Percentiles rank a stretch among this genome's conserved stretches.
phyloP scores from a whole-genome alignment of 1,140 invertebrate genomes.

The Nasonia vitripennis region DNA sequence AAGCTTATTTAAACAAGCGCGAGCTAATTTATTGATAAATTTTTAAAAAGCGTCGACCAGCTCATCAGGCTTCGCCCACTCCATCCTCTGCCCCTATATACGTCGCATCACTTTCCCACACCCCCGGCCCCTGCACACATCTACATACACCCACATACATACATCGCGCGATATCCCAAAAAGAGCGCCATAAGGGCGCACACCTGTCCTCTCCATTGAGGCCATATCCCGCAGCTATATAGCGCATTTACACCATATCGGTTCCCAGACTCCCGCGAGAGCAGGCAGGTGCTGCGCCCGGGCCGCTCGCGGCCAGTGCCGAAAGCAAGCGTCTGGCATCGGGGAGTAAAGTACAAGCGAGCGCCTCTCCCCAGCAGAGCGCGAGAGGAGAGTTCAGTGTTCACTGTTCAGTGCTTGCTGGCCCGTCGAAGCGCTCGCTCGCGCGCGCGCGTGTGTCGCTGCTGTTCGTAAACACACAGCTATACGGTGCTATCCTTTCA shows the following conservation, averaged over 20 bases:
- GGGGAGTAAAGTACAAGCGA: neutral
- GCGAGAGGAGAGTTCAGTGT: neutral
- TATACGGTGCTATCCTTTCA: neutral
- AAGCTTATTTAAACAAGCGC: no score
- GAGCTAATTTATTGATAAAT: no score
- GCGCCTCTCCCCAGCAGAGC: neutral
- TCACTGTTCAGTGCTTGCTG: slow-evolving; percentile 37
- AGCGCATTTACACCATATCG: no score
- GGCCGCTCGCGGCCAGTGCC: slow-evolving; percentile 13
- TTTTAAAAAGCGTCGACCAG: no score
- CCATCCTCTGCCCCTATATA: no score
- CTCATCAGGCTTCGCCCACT: no score
- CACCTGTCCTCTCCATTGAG: slow-evolving; percentile 2
- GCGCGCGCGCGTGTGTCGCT: slow-evolving; percentile 28
- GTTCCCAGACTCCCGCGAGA: neutral
- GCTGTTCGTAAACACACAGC: neutral
- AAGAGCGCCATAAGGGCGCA: neutral
- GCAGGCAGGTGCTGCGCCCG: slow-evolving; percentile 40
- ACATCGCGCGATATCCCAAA: neutral
- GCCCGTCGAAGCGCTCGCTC: neutral
- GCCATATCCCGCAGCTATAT: neutral
- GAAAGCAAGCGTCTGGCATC: slow-evolving; percentile 14
- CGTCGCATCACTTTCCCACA: slow-evolving; percentile 7
- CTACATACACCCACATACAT: neutral
- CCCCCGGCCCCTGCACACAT: neutral